Percentiles rank a stretch among this genome's conserved stretches.
These are phyloP conservation scores for Lordiphosa stackelbergi DNA, from an alignment of 1,140 invertebrate genomes.

Conservation along the genomic window DNA sequence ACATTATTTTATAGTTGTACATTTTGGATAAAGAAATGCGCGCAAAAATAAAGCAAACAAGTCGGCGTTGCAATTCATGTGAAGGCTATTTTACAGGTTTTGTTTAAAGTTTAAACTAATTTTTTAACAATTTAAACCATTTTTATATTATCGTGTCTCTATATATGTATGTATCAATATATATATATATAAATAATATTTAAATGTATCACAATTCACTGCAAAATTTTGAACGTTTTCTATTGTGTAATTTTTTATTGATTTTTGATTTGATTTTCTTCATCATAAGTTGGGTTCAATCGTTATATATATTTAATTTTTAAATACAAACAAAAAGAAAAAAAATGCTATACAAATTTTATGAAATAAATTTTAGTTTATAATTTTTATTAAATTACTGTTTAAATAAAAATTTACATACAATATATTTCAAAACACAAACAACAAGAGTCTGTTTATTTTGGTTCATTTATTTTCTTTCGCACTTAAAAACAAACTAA, in stretches of 20 bases:
- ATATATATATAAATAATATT: slow-evolving; percentile 23
- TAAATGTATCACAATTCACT: slow-evolving; percentile 27
- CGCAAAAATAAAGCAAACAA: slow-evolving; percentile 28
- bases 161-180: slow-evolving; percentile 23
- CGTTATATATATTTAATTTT: slow-evolving; percentile 60
- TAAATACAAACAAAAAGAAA: slow-evolving; percentile 37
- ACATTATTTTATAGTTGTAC: slow-evolving; percentile 33
- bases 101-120: slow-evolving; percentile 73
- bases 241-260: slow-evolving; percentile 65
- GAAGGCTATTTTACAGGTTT: slow-evolving; percentile 76
- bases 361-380: slow-evolving; percentile 58
- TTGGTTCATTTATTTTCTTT: too few relatives aligned
- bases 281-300: slow-evolving; percentile 61
- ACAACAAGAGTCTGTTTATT: slow-evolving; percentile 24
- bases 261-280: slow-evolving; percentile 57
- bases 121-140: slow-evolving; percentile 50
- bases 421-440: slow-evolving; percentile 13
- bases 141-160: slow-evolving; percentile 37
- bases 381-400: slow-evolving; percentile 71
- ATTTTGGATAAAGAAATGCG: slow-evolving; percentile 41
- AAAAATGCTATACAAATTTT: slow-evolving; percentile 64
- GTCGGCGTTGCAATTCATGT: slow-evolving; percentile 56
- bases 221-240: slow-evolving; percentile 44
- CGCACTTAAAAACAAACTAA: too few relatives aligned
- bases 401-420: slow-evolving; percentile 70